Conservation (phyloP, 1,140 invertebrate genomes). For the Goniozus legneri region DNA sequence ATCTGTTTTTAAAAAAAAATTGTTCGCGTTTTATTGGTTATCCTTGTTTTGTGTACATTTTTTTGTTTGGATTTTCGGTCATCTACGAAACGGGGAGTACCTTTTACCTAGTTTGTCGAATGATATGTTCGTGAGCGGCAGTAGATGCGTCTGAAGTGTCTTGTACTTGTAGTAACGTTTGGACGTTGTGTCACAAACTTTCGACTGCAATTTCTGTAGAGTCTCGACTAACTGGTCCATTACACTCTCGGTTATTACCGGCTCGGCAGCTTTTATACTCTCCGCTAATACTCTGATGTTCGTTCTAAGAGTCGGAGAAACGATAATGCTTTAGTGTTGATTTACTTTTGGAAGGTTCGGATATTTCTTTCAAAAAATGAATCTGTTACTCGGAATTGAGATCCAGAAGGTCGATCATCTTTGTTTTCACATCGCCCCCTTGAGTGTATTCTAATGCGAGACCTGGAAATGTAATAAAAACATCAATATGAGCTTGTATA, state of each 20-base stretch:
- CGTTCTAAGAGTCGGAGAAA: conserved; percentile 44
- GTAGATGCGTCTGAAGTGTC: conserved; percentile 70
- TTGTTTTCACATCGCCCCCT: conserved; percentile 56
- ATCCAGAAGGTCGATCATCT: conserved; percentile 65
- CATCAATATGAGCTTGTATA: neutral
- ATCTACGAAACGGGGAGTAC: conserved; percentile 24
- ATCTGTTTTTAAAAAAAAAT: conserved; percentile 56
- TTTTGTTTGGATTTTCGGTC: too few species aligned
- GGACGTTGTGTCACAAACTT: conserved; percentile 53
- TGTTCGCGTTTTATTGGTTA: too few species aligned
- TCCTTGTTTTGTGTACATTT: too few species aligned
- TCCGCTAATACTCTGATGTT: conserved; percentile 56
- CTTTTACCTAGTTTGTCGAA: conserved; percentile 58
- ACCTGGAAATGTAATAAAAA: conserved; percentile 41
- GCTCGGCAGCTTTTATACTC: conserved; percentile 52
- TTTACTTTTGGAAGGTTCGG: conserved; percentile 2
- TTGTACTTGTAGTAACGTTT: conserved; percentile 66
- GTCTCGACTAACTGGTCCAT: conserved; percentile 58
- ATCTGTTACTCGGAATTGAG: conserved; percentile 58
- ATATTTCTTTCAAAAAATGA: too few species aligned
- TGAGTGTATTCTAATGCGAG: conserved; percentile 60
- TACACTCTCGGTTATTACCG: conserved; percentile 56
- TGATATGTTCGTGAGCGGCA: conserved; percentile 75
- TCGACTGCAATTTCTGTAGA: conserved; percentile 53
- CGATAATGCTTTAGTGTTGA: neutral